Evolutionary conservation across 1,140 invertebrate species (phyloP), one percentile per base, ranked within the genome.

Genomic region (Pseudomyrmex concolor): DNA sequence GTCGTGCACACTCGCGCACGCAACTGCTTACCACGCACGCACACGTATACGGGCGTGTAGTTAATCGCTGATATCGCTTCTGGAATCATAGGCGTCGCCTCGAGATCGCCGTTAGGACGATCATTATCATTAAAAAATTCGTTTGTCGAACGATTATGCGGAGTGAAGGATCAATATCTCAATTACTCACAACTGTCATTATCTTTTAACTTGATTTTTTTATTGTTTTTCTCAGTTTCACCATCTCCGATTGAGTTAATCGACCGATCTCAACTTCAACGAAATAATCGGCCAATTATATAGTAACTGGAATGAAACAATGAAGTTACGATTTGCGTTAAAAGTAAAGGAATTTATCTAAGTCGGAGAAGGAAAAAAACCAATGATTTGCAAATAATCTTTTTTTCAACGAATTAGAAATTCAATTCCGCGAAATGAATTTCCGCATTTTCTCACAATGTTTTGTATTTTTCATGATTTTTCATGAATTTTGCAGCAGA

Each of bases 51-150:
- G 34, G 10, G 15, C 34, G 3, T 13, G n/a, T 10, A 25, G 12
- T 7, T 15, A 48, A 10, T 22, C 59, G 22, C 17, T 67, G 12
- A 15, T 45, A 54, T 62, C 12, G 25, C 63, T 77, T 57, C 34
- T 43, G 19, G 2, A 7, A 19, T 71, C 76, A 71, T 80, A 60
- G 76, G 76, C 76, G 76, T 80, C 66, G 64, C 54, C 25, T 78
- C 3, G 34, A 8, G 17, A 48, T 34, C 12, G 13, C 19, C 7
- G 17, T 48, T 0, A 8, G 13, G 25, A n/a, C 12, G 7, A 9
- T 12, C 4, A 13, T 22, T 34, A 7, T 34, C 13, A 2, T 2
- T 13, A 22, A 68, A 66, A 43, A 51, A 2, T 50, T 9, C 5
- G 3, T 2, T 64, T 9, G n/a, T 43, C 9, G n/a, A 50, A 64